Base-by-base conservation (phyloP, 1,140 invertebrate species). In the Formica exsecta region DNA sequence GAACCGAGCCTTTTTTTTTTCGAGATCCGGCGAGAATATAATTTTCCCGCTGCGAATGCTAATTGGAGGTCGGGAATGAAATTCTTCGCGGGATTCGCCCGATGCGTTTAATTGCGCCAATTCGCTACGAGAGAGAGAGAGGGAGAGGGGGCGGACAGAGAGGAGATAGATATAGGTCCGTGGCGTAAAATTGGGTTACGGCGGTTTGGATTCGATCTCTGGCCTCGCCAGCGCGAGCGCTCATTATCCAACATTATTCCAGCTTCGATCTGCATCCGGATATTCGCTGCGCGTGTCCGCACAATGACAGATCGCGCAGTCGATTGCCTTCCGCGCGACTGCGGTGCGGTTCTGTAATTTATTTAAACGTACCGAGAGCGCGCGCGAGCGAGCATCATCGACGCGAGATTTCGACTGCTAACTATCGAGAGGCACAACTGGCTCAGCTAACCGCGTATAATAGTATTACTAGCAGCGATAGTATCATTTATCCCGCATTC, bases 201-300 rank as follows among this genome's bases (percentile, higher is more conserved):
- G 61, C 61, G 62, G 83, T 85, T 77, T 64, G 44, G 74, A 77
- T 66, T 38, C 62, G 73, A 83, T 83, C 54, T 79, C 32, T 85
- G 48, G 48, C 16, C 16, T 51, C 48, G 5, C 44, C 62, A 61
- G 61, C 44, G 74, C 62, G 73, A 77, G 62, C 48, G 36, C 83
- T 85, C 73, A 85, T 85, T 85, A 85, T 85, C 83, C 83, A 51
- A 79, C 61, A 77, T 76, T 83, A 83, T 74, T 68, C 79, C 38
- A n/a, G 29, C 48, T 51, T 29, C 68, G 79, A 74, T n/a, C 68
- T 61, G 68, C 44, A 59, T 19, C 13, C n/a, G 22, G 36, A n/a
- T 74, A 74, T 74, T 74, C 57, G 41, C 16, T 16, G 25, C 59
- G 41, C 25, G 29, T 8, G 57, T 51, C 8, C 59, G 36, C 25